Base-by-base conservation (phyloP, 2,888 invertebrate genomes). In the Nowickia ferox region DNA sequence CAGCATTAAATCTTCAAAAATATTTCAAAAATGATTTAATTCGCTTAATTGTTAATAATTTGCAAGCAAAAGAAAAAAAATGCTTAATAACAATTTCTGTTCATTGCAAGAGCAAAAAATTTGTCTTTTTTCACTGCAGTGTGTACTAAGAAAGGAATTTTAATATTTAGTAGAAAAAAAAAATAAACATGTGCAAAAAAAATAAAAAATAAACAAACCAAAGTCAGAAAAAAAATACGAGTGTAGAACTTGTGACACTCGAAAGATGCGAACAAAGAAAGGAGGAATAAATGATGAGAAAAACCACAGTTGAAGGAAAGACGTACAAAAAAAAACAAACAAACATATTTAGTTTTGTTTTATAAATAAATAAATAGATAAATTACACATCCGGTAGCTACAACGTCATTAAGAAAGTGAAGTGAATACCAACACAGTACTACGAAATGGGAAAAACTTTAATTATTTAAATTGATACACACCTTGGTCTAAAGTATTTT, bases 321-420 rank as follows among this genome's bases (percentile, higher is more conserved):
- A 59, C 59, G 40, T 17, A 51, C 17, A 55, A 22, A 48, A 17
- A 53, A 40, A 6, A 48, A 22, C 57, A 77, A 78, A 69, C 30
- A 38, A 53, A 65, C 48, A 46, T 57, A 55, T 42, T 69, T 42
- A 17, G 38, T 40, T 61, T 61, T 42, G 9, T 44, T 44, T 71
- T 72, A 30, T 57, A 72, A 72, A 57, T 42, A 51, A 55, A 61
- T 40, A 61, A 75, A 75, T 44, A 76, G 66, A 76, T 75, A 65
- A 75, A 30, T 17, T 55, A 76, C 38, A 77, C 46, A 77, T 77
- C 77, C 77, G 77, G 77, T 68, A 68, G 57, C 77, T 57, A 57
- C 15, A 17, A 57, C 38, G 53, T 15, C 48, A 61, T 63, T 8
- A 40, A 51, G 3, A 38, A 74, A 40, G 40, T 30, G 10, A 38